Base-by-base conservation (phyloP, 2,888 invertebrate species). In the Polydrusus cervinus region DNA sequence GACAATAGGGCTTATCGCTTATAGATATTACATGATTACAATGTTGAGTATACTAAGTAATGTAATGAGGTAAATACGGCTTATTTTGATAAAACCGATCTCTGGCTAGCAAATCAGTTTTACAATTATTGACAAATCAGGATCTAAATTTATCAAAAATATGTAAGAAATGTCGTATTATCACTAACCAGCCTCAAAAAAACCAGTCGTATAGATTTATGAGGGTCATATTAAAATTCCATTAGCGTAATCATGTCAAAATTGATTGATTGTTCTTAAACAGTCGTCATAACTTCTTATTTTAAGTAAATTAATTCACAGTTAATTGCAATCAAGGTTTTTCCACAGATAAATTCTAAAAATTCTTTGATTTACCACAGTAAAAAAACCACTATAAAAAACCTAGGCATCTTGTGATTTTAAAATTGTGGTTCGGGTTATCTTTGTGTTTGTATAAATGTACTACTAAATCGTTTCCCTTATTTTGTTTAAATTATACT, bases 141-240 rank as follows among this genome's bases (percentile, higher is more conserved):
- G 47, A 47, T 47, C 47, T 47, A 47, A 47, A 47, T 47, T 47
- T 47, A n/a, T 16, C 16, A 47, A 14, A 47, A 16, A 47, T 47
- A 47, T 47, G n/a, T 16, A 34, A 34, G 34, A 34, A 47, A n/a
- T 47, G 16, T 47, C 47, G 47, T 1, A 16, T 16, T 47, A 16
- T 7, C 47, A 9, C 47, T 47, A 16, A 47, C 16, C 47, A 47
- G 1, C 45, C 10, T n/a, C n/a, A 6, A 45, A 47, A 47, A 47
- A n/a, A 47, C 8, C 47, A 3, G 47, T 3, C 43, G 5, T 16
- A n/a, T n/a, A n/a, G n/a, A n/a, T n/a, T 16, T 0, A 47, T 25
- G 25, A 47, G 0, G 9, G n/a, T 47, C 14, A 16, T 7, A 47
- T 47, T 47, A 47, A 47, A 45, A 47, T 16, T 5, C 3, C 5